phyloP scores from a whole-genome alignment of 2,888 invertebrate genomes.

The Horisme vitalbata region DNA sequence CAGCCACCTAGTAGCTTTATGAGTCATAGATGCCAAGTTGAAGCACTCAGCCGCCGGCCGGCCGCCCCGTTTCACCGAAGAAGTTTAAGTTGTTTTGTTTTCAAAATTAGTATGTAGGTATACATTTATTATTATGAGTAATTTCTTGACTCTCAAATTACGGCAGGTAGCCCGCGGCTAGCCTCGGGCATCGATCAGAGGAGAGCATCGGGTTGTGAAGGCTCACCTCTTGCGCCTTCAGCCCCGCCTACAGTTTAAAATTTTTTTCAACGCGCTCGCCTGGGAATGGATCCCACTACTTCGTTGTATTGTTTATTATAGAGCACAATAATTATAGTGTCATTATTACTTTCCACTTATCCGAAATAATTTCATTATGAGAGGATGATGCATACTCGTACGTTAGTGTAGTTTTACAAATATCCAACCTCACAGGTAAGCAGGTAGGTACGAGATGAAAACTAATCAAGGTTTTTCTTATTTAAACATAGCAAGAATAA shows the following conservation, averaged over 20 bases:
- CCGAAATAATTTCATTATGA: conserved; percentile 27
- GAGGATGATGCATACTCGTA: conserved; percentile 32
- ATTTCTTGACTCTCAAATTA: conserved; percentile 77
- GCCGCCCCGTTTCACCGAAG: conserved; percentile 46
- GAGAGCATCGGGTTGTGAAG: conserved; percentile 51
- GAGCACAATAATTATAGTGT: conserved; percentile 63
- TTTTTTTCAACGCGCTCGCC: conserved; percentile 66
- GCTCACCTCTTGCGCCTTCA: conserved; percentile 57
- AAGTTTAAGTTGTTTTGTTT: conserved; percentile 56
- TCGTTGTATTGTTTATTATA: conserved; percentile 72
- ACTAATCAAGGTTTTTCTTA: conserved; percentile 18
- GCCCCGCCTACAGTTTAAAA: conserved; percentile 79
- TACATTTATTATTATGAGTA: conserved; percentile 80
- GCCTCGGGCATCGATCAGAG: conserved; percentile 56
- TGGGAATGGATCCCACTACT: conserved; percentile 68
- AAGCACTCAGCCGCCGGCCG: conserved; percentile 41
- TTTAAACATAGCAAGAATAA: too few species aligned
- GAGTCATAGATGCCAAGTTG: conserved; percentile 55
- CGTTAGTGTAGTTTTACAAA: conserved; percentile 9
- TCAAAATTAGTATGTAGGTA: conserved; percentile 73
- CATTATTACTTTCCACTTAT: conserved; percentile 57
- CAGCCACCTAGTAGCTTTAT: conserved; percentile 30
- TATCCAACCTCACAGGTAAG: conserved; percentile 3
- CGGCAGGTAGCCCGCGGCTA: conserved; percentile 78
- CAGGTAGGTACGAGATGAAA: too few species aligned